Conservation (phyloP, 2,888 invertebrate genomes). For the Hydriomena furcata region DNA sequence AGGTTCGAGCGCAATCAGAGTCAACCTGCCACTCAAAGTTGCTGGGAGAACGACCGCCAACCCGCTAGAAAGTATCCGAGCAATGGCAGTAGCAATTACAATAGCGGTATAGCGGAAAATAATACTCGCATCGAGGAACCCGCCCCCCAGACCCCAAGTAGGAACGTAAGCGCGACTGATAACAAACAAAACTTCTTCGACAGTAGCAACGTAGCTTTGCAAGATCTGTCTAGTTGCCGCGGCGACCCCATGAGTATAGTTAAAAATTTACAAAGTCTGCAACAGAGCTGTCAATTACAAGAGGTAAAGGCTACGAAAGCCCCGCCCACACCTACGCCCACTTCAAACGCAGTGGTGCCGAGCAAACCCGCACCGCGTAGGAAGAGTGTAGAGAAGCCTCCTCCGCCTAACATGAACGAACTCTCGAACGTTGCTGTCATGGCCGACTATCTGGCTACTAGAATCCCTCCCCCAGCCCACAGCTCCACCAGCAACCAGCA, state of each 20-base stretch:
- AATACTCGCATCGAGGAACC: constrained; percentile 75
- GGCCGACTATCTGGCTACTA: constrained; percentile 82
- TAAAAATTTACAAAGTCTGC: constrained; percentile 86
- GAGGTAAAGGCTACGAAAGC: constrained; percentile 80
- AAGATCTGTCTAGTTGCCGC: constrained; percentile 88
- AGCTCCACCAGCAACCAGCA: constrained; percentile 84
- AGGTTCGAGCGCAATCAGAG: constrained; percentile 81
- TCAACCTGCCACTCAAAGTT: constrained; percentile 75
- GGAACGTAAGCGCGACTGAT: constrained; percentile 71
- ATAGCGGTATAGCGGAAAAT: constrained; percentile 72
- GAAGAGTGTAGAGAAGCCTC: constrained; percentile 83
- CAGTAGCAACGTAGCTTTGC: constrained; percentile 84
- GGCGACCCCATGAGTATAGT: constrained; percentile 91
- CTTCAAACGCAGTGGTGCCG: constrained; percentile 46
- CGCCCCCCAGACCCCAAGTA: constrained; percentile 72
- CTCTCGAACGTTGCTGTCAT: constrained; percentile 79
- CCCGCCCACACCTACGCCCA: constrained; percentile 54
- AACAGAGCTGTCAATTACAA: constrained; percentile 84
- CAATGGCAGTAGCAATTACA: constrained; percentile 67
- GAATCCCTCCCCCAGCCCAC: constrained; percentile 89
- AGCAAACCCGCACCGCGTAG: constrained; percentile 74
- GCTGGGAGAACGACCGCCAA: constrained; percentile 84
- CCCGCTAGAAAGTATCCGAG: constrained; percentile 76
- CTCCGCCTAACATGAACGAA: constrained; percentile 76
- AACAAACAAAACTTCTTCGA: constrained; percentile 88